Evolutionary conservation across 1,140 invertebrate species (phyloP).

Genomic region (Zaprionus taronus): DNA sequence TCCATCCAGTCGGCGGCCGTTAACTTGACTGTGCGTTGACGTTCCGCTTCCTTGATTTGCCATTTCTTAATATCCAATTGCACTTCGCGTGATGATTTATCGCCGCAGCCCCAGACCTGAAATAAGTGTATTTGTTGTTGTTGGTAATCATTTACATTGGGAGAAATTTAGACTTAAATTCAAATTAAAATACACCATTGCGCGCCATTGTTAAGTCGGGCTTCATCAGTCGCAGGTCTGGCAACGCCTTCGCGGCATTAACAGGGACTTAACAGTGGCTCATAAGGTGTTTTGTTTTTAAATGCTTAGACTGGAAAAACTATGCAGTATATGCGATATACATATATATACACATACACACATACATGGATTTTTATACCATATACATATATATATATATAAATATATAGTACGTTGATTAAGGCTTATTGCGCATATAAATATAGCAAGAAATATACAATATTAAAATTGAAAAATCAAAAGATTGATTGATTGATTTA

Average conservation of each 20-base stretch:
- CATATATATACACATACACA: slow-evolving; percentile 46
- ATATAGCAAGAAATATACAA: slow-evolving; percentile 66
- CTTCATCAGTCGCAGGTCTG: background rate
- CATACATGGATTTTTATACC: slow-evolving; percentile 69
- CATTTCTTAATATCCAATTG: slow-evolving; percentile 95
- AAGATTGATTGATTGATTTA: slow-evolving; percentile 56
- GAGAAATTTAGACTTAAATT: slow-evolving; percentile 75
- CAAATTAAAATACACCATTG: slow-evolving; percentile 42
- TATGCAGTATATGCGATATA: slow-evolving; percentile 47
- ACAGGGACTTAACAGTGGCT: slow-evolving; percentile 13
- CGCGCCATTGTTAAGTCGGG: slow-evolving; percentile 5
- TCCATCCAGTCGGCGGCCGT: slow-evolving; percentile 95
- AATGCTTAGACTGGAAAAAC: slow-evolving; percentile 65
- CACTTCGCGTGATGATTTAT: slow-evolving; percentile 89
- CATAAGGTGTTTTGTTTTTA: slow-evolving; percentile 54
- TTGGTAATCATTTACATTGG: slow-evolving; percentile 58
- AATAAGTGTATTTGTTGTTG: slow-evolving; percentile 64
- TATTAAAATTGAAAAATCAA: slow-evolving; percentile 14
- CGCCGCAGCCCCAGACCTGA: slow-evolving; percentile 94
- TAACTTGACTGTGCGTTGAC: slow-evolving; percentile 91
- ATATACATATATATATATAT: slow-evolving; percentile 58
- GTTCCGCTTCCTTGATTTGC: slow-evolving; percentile 94
- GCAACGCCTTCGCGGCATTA: background rate
- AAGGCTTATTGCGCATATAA: slow-evolving; percentile 73
- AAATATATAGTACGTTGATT: slow-evolving; percentile 69